Evolutionary conservation across 2,797 vertebrate genomes (phyloP).

Genomic region (Sciurus carolinensis): DNA sequence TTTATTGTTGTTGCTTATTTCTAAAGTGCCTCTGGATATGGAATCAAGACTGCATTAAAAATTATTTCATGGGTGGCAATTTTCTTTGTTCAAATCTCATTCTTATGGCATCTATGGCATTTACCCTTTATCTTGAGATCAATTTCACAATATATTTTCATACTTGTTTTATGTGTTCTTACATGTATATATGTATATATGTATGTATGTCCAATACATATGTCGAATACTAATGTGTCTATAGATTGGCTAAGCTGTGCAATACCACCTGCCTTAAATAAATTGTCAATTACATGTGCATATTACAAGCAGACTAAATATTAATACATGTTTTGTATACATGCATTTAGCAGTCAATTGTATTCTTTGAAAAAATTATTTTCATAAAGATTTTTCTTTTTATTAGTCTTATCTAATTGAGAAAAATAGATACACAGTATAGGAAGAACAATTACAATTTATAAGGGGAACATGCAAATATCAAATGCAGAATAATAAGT

Average conservation of each 20-base stretch:
- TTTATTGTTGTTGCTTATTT: not conserved
- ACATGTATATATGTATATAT: not conserved
- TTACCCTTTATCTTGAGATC: conserved; percentile 12
- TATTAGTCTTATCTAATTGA: not conserved
- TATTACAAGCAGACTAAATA: conserved; percentile 8
- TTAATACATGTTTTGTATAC: not conserved
- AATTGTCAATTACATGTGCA: not conserved
- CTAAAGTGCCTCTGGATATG: not conserved
- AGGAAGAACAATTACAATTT: not conserved
- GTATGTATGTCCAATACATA: not conserved
- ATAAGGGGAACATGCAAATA: not conserved
- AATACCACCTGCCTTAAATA: not conserved
- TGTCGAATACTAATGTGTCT: not conserved
- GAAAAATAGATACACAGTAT: not conserved
- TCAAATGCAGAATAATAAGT: not conserved
- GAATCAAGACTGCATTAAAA: conserved; percentile 21
- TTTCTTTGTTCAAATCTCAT: not conserved
- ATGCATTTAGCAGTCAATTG: not conserved
- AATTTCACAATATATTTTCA: not conserved
- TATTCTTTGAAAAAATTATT: not conserved
- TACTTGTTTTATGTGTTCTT: not conserved
- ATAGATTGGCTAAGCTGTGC: not conserved
- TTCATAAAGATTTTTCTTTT: conserved; percentile 31
- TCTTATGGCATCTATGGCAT: not conserved
- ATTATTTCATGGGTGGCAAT: not conserved